phyloP scores from a whole-genome alignment of 1,140 invertebrate genomes.

The Bombus cullumanus region DNA sequence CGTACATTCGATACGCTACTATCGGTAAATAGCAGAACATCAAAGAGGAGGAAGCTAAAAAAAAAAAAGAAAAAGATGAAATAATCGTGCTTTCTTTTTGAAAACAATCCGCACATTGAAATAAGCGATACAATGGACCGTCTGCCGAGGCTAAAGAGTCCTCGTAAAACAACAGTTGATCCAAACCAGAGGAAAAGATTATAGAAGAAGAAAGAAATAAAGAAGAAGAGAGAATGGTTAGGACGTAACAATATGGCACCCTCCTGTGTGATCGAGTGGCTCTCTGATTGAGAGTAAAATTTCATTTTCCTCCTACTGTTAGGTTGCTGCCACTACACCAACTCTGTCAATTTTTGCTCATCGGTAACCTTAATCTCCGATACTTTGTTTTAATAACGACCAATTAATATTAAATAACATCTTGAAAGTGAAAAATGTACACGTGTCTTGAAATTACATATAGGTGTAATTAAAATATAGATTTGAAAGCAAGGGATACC shows the following conservation, averaged over 20 bases:
- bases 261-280: constrained; percentile 69
- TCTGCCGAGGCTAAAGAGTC: constrained; percentile 39
- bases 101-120: constrained; percentile 65
- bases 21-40: constrained; percentile 52
- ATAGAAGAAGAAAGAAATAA: constrained; percentile 13
- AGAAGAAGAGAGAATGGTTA: constrained; percentile 57
- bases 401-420: not conserved
- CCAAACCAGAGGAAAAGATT: constrained; percentile 48
- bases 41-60: constrained; percentile 41
- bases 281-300: constrained; percentile 43
- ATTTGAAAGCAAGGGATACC: too few species aligned
- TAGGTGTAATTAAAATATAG: too few species aligned
- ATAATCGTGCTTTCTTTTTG: constrained; percentile 62
- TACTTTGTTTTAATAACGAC: not conserved
- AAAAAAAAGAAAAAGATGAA: constrained; percentile 39
- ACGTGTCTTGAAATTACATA: too few species aligned
- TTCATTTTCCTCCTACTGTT: constrained; percentile 51
- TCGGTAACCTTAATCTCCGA: not conserved
- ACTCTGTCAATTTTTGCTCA: constrained; percentile 27
- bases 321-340: constrained; percentile 17
- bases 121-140: constrained; percentile 53
- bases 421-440: too few species aligned
- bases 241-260: constrained; percentile 68
- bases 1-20: not conserved
- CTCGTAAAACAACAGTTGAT: constrained; percentile 59